These are phyloP conservation scores for Plebejus anna DNA, from an alignment of 2,888 invertebrate genomes.

Conservation along the genomic window DNA sequence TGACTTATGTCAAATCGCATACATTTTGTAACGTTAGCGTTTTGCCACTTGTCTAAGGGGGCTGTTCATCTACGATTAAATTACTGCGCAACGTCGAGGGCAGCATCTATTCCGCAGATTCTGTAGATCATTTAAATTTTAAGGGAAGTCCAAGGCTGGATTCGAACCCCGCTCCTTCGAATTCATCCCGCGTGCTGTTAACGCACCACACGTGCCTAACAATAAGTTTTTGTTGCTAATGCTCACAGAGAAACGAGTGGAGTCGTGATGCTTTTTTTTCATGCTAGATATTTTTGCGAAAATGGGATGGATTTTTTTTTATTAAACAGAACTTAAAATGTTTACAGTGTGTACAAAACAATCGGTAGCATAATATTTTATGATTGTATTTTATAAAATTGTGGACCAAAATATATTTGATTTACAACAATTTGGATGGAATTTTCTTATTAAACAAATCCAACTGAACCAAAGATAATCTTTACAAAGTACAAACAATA, in stretches of 20 bases:
- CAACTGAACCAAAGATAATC: neutral
- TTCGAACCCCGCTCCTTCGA: constrained; percentile 48
- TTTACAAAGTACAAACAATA: neutral
- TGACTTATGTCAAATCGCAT: no score
- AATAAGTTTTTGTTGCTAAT: constrained; percentile 56
- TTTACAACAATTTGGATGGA: neutral
- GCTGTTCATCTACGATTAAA: no score
- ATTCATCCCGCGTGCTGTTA: constrained; percentile 63
- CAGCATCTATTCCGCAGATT: neutral
- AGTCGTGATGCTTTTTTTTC: constrained; percentile 39
- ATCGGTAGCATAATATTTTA: no score
- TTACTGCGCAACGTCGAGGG: neutral
- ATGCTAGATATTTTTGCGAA: neutral
- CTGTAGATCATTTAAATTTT: constrained; percentile 14
- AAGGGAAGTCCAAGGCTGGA: constrained; percentile 36
- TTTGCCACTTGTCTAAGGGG: no score
- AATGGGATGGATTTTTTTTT: no score
- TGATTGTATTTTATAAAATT: no score
- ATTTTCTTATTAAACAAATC: neutral
- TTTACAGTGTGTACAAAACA: no score
- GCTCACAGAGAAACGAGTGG: constrained; percentile 46
- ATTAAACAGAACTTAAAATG: no score
- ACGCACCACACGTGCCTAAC: constrained; percentile 74
- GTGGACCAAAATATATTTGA: no score
- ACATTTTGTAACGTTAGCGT: no score